These are phyloP conservation scores for Haliaeetus leucogaster DNA, from an alignment of 2,113 vertebrate species.

Conservation along the genomic window DNA sequence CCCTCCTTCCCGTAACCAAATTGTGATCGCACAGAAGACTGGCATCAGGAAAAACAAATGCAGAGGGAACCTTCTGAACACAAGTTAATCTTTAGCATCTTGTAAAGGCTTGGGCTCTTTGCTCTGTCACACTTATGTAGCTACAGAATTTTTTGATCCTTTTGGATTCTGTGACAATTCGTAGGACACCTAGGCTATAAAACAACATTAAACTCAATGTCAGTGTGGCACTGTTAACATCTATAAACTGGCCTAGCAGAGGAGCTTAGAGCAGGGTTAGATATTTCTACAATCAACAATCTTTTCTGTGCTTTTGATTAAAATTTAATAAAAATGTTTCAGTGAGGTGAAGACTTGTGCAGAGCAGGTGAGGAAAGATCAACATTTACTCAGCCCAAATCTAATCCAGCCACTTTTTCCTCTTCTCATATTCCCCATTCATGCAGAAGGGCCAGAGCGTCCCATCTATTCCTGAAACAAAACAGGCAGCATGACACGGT, in stretches of 20 bases:
- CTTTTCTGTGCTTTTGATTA: constrained; percentile 78
- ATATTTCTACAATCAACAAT: constrained; percentile 61
- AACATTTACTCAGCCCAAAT: constrained; percentile 52
- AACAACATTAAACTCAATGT: neutral
- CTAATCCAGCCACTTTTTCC: constrained; percentile 59
- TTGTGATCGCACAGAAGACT: neutral
- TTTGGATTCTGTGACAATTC: neutral
- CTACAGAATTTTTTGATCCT: neutral
- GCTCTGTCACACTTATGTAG: neutral
- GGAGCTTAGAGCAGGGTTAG: constrained; percentile 21
- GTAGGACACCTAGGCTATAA: neutral
- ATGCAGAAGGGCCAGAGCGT: neutral
- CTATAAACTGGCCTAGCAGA: neutral
- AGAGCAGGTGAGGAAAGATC: constrained; percentile 76
- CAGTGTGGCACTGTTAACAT: neutral
- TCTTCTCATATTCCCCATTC: constrained; percentile 70
- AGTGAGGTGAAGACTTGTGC: constrained; percentile 59
- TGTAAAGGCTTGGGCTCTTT: neutral
- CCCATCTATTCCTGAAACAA: constrained; percentile 36
- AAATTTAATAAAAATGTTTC: constrained; percentile 77
- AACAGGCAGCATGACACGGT: neutral
- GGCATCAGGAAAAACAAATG: neutral
- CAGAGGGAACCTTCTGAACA: neutral
- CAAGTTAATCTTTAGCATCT: neutral
- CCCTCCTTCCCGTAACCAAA: neutral